Evolutionary conservation across 1,140 invertebrate genomes (phyloP), one percentile per base, ranked within the genome.

Genomic region (Magallana angulata): DNA sequence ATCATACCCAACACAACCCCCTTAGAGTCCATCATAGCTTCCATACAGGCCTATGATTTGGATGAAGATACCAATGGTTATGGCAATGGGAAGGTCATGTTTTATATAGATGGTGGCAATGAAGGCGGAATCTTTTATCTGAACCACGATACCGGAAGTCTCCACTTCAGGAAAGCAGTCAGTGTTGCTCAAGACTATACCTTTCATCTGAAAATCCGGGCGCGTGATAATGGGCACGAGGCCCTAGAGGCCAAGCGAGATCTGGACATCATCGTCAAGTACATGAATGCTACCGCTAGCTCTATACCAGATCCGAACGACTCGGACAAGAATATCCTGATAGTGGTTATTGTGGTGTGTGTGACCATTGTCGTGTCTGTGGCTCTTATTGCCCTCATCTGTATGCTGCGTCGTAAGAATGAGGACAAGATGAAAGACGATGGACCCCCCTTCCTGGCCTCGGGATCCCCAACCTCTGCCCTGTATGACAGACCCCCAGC

Each of bases 41-140:
- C 88, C 6, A 87, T 89, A 6, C 88, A 89, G 16, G 88, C 88
- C 14, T 87, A 89, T 84, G 88, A 89, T 57, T 12, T 85, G 18
- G 88, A 89, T 60, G 86, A 82, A 18, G 88, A 83, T 57, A 68
- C 86, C 64, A 86, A 89, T 81, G 85, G 85, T 57, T 58, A 76
- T 80, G 85, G 76, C n/a, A 86, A 89, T 82, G 88, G 88, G 16
- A 89, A 86, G 11, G 71, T 89, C 0, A 86, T 86, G 57, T 89
- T 84, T 68, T 89, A 85, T 60, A 85, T 89, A n/a, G 68, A 60
- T n/a, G 68, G 62, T 5, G 88, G 88, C 1, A 68, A 89, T 58
- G 64, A 62, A 81, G 88, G 86, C 6, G 83, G 82, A 18, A 57
- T 85, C 7, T 89, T 89, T 81, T 89, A 89, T 48, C 48, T 89